Conservation (phyloP, 2,888 invertebrate genomes). For the Microplitis manilae region DNA sequence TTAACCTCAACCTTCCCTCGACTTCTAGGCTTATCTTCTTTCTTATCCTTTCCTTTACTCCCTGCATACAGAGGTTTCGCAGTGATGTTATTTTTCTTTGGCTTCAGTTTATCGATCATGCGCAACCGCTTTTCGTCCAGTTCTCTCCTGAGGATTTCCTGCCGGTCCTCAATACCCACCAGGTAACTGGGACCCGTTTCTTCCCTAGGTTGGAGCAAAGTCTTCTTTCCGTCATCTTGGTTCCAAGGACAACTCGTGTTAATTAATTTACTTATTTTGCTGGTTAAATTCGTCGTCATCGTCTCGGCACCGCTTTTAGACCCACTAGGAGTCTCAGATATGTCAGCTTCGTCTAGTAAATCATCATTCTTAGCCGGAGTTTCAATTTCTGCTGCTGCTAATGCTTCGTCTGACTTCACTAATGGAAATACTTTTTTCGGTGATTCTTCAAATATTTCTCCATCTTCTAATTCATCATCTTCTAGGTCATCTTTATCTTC, state of each 20-base stretch:
- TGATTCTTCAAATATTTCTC: conserved; percentile 46
- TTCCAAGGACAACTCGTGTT: conserved; percentile 38
- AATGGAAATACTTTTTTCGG: conserved; percentile 62
- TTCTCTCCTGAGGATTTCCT: conserved; percentile 45
- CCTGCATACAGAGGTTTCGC: background rate
- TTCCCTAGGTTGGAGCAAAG: conserved; percentile 45
- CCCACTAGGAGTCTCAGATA: conserved; percentile 67
- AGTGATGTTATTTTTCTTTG: conserved; percentile 30
- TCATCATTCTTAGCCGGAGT: conserved; percentile 66
- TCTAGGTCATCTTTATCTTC: background rate
- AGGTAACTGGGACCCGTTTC: background rate
- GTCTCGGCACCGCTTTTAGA: conserved; percentile 62
- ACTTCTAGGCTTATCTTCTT: background rate
- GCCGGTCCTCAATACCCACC: conserved; percentile 13
- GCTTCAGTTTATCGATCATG: conserved; percentile 58
- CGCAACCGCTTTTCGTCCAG: conserved; percentile 63
- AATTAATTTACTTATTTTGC: conserved; percentile 63
- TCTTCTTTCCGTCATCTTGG: conserved; percentile 43
- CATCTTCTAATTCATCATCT: background rate
- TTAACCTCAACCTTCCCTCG: background rate
- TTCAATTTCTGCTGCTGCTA: conserved; percentile 52
- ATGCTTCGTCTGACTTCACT: conserved; percentile 48
- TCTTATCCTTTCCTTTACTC: background rate
- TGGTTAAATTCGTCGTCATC: conserved; percentile 62
- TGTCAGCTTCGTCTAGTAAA: conserved; percentile 59